Base-by-base conservation (phyloP, 2,888 invertebrate genomes). In the Drosophila koepferae region DNA sequence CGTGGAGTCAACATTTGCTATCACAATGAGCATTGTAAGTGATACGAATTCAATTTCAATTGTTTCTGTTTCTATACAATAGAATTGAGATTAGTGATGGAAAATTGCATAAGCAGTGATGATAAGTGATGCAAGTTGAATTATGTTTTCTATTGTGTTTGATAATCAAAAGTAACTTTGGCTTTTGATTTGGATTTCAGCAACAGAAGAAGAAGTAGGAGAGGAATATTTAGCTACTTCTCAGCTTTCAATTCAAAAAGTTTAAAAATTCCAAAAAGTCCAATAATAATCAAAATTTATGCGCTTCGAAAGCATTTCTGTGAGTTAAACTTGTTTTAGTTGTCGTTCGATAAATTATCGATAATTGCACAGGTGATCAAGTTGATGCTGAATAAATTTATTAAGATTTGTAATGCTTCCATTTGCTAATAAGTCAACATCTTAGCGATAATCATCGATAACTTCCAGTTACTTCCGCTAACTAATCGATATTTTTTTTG, bases 11-110 rank as follows among this genome's bases (percentile, higher is more conserved):
- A 92, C 83, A 95, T 96, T 93, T 97, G 96, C 94, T 97, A 96
- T 94, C 96, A 96, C 94, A 95, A 95, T 80, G 96, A 96, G 93
- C 96, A 96, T 92, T 95, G 95, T 95, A 93, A 94, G 94, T 94
- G 79, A 23, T 20, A 0, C 34, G 20, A 58, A 12, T 43, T 36
- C 48, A 49, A 54, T 48, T 16, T 59, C 23, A 41, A 6, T 1
- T 10, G 0, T 20, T 40, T 10, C 18, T 28, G 3, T 28, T 62
- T 48, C 48, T 38, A 8, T 40, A 63, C 12, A 7, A 49, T 51
- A 63, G 43, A 59, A 23, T 41, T 36, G 14, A 36, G 16, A 40
- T 10, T 14, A 20, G 34, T 9, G n/a, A 14, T 49, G 59, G 59
- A 70, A 72, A 55, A 43, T 58, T 56, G 49, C 49, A 49, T 10